These are phyloP conservation scores for Heteromyza rotundicornis DNA, from an alignment of 2,888 invertebrate genomes.

Conservation along the genomic window DNA sequence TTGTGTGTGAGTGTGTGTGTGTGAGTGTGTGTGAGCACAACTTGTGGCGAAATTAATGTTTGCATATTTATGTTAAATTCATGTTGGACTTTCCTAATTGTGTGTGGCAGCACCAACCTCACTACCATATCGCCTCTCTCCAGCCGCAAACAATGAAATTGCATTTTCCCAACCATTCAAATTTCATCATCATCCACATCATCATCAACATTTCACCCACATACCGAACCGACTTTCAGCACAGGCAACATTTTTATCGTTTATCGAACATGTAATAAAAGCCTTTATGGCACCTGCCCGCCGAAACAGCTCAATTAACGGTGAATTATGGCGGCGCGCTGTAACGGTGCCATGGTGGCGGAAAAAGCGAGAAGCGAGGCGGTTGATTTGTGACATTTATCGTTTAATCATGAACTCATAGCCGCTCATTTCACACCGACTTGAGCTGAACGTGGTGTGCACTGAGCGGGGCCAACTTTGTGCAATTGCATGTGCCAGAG, in stretches of 20 bases:
- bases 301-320: slow-evolving; percentile 23
- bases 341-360: no score
- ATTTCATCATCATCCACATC: no score
- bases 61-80: no score
- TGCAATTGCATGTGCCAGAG: not conserved
- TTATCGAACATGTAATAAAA: slow-evolving; percentile 18
- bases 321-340: slow-evolving; percentile 20
- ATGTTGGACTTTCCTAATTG: no score
- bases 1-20: no score
- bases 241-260: slow-evolving; percentile 6
- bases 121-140: no score
- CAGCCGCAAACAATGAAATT: no score
- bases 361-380: not conserved
- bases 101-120: no score
- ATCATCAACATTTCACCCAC: no score
- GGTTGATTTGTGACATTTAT: slow-evolving; percentile 25
- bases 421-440: not conserved
- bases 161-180: no score
- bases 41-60: no score
- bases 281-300: slow-evolving; percentile 14
- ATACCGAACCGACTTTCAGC: not conserved
- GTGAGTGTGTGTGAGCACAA: no score
- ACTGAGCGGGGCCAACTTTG: not conserved
- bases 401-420: slow-evolving; percentile 19
- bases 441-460: not conserved